phyloP scores from a whole-genome alignment of 2,888 invertebrate genomes.

The Tetramorium bicarinatum region DNA sequence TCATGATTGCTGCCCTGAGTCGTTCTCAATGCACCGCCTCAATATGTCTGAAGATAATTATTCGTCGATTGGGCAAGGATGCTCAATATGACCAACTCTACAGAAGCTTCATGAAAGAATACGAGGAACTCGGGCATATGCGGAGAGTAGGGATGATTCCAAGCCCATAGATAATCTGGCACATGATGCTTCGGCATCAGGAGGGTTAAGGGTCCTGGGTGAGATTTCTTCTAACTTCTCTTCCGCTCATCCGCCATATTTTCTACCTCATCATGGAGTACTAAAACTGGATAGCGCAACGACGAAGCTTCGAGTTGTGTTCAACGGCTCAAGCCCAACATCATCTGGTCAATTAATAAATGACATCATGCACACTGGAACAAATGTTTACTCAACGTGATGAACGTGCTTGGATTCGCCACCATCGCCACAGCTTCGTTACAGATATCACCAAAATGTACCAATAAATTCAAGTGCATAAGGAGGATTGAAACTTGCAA shows the following conservation, averaged over 20 bases:
- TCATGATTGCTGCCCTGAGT: no score
- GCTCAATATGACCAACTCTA: no score
- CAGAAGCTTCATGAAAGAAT: neutral
- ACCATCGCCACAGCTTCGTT: neutral
- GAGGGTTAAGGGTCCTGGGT: no score
- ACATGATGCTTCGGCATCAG: no score
- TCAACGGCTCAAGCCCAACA: neutral
- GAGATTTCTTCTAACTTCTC: no score
- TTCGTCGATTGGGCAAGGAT: no score
- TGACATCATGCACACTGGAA: slow-evolving; percentile 12
- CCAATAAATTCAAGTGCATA: neutral
- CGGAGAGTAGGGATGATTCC: no score
- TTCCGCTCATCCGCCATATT: neutral
- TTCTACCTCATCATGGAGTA: neutral
- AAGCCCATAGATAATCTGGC: no score
- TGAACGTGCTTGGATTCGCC: neutral
- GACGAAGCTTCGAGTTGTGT: neutral
- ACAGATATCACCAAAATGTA: slow-evolving; percentile 42
- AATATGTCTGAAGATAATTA: no score
- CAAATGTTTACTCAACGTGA: neutral
- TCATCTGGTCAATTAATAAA: neutral
- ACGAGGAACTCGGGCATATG: neutral
- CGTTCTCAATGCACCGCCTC: no score
- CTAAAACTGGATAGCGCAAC: neutral
- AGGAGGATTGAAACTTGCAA: slow-evolving; percentile 76